Evolutionary conservation across 2,888 invertebrate genomes (phyloP).

Genomic region (Poecilobothrus nobilitatus): DNA sequence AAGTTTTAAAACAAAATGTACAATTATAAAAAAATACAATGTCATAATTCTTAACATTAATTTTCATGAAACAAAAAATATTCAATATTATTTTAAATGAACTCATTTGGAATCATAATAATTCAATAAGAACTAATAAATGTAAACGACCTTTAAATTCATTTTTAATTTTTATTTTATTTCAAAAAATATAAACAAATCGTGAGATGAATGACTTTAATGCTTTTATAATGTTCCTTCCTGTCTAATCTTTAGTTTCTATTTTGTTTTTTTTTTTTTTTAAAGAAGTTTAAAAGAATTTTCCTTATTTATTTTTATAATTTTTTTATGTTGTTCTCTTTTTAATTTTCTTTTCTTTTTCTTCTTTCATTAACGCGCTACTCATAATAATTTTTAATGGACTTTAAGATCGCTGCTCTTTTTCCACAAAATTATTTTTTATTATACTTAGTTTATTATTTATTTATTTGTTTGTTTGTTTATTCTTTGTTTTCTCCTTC

Average conservation of each 20-base stretch:
- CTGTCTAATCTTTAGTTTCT: neutral
- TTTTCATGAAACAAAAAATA: too few relatives aligned
- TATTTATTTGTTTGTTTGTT: too few relatives aligned
- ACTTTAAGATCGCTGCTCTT: neutral
- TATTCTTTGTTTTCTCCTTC: too few relatives aligned
- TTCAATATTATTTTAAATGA: too few relatives aligned
- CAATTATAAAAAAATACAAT: too few relatives aligned
- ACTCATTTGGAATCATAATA: too few relatives aligned
- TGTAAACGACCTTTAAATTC: neutral
- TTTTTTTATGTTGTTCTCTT: too few relatives aligned
- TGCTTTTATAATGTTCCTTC: neutral
- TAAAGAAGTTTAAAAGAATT: neutral
- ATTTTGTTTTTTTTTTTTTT: too few relatives aligned
- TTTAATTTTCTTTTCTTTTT: neutral
- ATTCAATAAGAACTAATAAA: neutral
- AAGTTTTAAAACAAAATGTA: too few relatives aligned
- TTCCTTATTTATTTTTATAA: too few relatives aligned
- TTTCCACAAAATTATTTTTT: neutral
- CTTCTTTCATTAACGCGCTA: neutral
- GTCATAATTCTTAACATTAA: too few relatives aligned
- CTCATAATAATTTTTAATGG: conserved; percentile 1
- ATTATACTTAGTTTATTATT: too few relatives aligned
- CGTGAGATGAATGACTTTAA: neutral
- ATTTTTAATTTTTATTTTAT: neutral
- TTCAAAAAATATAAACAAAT: neutral